These are phyloP conservation scores for Belonocnema kinseyi DNA, from an alignment of 1,140 invertebrate species.

Conservation along the genomic window DNA sequence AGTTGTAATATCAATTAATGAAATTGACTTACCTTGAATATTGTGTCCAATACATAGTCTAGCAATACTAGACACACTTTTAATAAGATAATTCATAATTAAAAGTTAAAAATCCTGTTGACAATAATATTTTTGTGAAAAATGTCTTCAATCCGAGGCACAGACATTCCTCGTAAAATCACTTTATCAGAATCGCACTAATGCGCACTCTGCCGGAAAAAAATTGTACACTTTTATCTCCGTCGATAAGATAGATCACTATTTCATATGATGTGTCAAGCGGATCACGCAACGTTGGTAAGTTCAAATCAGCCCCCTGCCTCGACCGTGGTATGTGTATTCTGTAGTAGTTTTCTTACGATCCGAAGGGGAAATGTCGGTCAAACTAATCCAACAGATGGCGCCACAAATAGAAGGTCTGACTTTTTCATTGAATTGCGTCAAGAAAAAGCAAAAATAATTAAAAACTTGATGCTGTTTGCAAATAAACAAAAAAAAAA, in stretches of 20 bases:
- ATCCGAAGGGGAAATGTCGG: too few species aligned
- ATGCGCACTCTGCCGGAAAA: neutral
- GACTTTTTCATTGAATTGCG: too few species aligned
- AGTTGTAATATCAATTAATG: neutral
- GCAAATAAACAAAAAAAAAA: too few species aligned
- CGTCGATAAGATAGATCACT: neutral
- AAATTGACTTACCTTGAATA: slow-evolving; percentile 50
- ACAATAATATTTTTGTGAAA: neutral
- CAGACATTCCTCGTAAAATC: neutral
- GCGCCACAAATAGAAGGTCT: too few species aligned
- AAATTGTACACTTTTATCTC: neutral
- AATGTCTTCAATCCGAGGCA: neutral
- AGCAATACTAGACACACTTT: slow-evolving; percentile 47
- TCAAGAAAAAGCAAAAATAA: too few species aligned
- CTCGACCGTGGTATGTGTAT: too few species aligned
- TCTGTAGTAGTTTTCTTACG: too few species aligned
- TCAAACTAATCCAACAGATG: too few species aligned
- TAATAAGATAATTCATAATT: slow-evolving; percentile 60
- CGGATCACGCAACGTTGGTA: too few species aligned
- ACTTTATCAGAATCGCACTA: neutral
- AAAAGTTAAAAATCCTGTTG: neutral
- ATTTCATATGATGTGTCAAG: neutral
- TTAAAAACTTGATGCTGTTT: too few species aligned
- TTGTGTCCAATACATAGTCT: slow-evolving; percentile 48
- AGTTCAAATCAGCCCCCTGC: too few species aligned